These are phyloP conservation scores for Motacilla tschutschensis DNA, from an alignment of 2,113 vertebrate species.

Conservation along the genomic window DNA sequence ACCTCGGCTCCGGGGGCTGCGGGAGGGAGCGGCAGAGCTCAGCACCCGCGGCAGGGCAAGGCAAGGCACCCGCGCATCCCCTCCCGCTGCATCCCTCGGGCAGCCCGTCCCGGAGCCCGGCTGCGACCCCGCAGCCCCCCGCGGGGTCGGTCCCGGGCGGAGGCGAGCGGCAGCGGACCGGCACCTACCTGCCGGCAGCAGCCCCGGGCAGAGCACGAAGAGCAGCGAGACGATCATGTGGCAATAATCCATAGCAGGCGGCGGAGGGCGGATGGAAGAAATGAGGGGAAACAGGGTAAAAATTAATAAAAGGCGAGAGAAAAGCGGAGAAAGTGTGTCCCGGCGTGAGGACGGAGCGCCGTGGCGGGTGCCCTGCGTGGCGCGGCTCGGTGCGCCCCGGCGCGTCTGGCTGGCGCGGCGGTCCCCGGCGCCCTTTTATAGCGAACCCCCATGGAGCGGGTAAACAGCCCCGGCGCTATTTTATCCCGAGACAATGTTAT, in stretches of 20 bases:
- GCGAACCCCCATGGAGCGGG: conserved; percentile 74
- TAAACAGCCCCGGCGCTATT: conserved; percentile 78
- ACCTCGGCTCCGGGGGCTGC: conserved; percentile 42
- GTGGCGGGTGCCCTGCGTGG: not conserved
- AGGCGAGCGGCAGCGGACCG: not conserved
- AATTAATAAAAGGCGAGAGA: not conserved
- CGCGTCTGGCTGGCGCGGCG: conserved; percentile 67
- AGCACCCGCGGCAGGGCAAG: not conserved
- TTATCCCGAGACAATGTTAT: conserved; percentile 82
- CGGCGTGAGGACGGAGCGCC: not conserved
- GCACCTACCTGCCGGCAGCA: conserved; percentile 68
- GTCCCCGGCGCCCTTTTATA: conserved; percentile 74
- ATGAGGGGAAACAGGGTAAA: not conserved
- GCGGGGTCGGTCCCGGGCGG: not conserved
- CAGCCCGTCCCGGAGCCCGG: not conserved
- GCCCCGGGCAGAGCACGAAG: conserved; percentile 71
- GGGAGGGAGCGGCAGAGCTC: conserved; percentile 22
- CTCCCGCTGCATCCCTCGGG: not conserved
- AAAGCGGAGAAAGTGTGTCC: not conserved
- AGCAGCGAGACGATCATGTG: conserved; percentile 77
- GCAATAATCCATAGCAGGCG: conserved; percentile 75
- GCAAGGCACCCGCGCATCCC: not conserved
- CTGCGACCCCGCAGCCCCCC: not conserved
- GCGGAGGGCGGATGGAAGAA: not conserved
- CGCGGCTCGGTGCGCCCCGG: conserved; percentile 38